Base-by-base conservation (phyloP, 1,140 invertebrate species). In the Euura lappo region DNA sequence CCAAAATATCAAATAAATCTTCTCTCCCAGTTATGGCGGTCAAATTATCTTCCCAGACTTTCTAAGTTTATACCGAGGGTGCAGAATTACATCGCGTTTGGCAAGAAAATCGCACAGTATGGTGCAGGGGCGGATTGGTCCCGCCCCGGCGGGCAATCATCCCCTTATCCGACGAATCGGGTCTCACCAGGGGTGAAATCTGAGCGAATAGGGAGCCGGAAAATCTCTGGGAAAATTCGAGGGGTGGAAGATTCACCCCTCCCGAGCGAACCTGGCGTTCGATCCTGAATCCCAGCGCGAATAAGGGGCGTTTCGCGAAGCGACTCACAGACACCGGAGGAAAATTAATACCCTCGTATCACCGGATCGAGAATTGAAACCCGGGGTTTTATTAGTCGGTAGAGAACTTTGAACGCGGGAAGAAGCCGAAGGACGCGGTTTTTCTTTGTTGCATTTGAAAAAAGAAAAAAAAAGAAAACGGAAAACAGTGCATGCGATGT, bases 361-460 rank as follows among this genome's bases (percentile, higher is more conserved):
- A 28, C 28, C 28, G 28, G 28, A 28, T 28, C 28, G 28, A 28
- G 28, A 28, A 28, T 28, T 28, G 28, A 28, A 28, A 28, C 28
- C 28, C 28, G 28, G 28, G 28, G 28, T 28, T 28, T 28, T 28
- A 28, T 28, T 28, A 28, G 28, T 28, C 28, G 28, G 28, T 28
- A 28, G 28, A 28, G 28, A 28, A 28, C 28, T 28, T 28, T 28
- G 28, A 28, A 28, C 28, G 28, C 28, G 28, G 28, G 28, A 28
- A 28, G 28, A 28, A 28, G 28, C 28, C 28, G 28, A 28, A 28
- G 28, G 28, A 28, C 28, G 28, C 28, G 28, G 28, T 28, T 28
- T 28, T 28, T 28, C 1, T 28, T 11, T 13, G 10, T 44, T 44
- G 6, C 45, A 64, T 73, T 51, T 67, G 78, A 79, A 64, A 28